These are phyloP conservation scores for Thalassarche chlororhynchos DNA, from an alignment of 2,113 vertebrate genomes.

Conservation along the genomic window DNA sequence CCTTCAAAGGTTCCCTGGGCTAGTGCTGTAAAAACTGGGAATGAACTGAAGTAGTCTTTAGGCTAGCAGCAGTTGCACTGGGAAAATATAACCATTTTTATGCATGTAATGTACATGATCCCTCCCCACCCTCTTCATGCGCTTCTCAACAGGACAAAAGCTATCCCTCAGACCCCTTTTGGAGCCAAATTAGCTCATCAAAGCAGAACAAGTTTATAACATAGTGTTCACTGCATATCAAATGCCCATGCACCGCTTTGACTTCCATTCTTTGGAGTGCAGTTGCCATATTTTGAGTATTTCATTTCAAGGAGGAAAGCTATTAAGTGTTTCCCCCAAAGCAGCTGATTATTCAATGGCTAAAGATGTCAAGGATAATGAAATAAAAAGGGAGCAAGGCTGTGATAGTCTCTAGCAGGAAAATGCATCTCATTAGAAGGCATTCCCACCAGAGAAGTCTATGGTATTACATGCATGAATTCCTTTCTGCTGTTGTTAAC, in stretches of 20 bases:
- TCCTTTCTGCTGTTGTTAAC: slow-evolving; percentile 39
- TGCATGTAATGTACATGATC: slow-evolving; percentile 7
- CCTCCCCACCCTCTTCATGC: neutral
- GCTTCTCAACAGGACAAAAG: slow-evolving; percentile 31
- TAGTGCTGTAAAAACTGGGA: slow-evolving; percentile 50
- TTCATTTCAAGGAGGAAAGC: slow-evolving; percentile 59
- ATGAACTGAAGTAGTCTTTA: slow-evolving; percentile 43
- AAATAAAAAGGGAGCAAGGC: slow-evolving; percentile 16
- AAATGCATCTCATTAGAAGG: slow-evolving; percentile 29
- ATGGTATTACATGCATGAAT: slow-evolving; percentile 2
- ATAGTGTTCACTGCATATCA: slow-evolving; percentile 18
- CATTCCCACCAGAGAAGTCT: slow-evolving; percentile 2
- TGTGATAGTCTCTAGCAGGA: neutral
- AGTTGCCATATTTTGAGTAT: slow-evolving; percentile 51
- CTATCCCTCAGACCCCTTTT: slow-evolving; percentile 35
- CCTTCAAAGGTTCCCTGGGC: slow-evolving; percentile 64
- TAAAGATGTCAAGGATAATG: slow-evolving; percentile 59
- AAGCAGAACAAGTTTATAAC: slow-evolving; percentile 37
- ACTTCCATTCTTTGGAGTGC: slow-evolving; percentile 31
- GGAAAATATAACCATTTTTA: slow-evolving; percentile 52
- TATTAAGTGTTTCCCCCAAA: slow-evolving; percentile 50
- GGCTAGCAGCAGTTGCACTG: slow-evolving; percentile 46
- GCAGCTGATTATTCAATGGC: slow-evolving; percentile 46
- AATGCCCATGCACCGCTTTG: slow-evolving; percentile 14
- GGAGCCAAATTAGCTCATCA: slow-evolving; percentile 59